phyloP scores from a whole-genome alignment of 2,797 vertebrate species.

The Botia almorhae region DNA sequence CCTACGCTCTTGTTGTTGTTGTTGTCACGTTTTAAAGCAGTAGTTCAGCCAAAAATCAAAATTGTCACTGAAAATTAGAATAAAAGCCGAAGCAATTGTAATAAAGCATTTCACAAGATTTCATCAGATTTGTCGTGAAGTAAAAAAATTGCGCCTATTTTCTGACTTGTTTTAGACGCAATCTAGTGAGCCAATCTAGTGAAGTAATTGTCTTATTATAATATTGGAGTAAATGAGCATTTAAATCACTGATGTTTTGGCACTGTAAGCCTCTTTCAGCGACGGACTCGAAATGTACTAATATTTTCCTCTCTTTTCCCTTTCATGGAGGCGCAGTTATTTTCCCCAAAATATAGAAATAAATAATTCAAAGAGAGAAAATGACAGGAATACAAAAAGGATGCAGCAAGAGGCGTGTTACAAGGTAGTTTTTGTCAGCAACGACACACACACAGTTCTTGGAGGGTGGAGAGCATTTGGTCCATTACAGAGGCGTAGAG shows the following conservation, averaged over 20 bases:
- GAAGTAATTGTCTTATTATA: conserved; percentile 16
- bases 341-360: conserved; percentile 4
- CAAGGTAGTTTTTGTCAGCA: not conserved
- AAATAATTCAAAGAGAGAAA: conserved; percentile 5
- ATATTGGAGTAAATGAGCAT: not conserved
- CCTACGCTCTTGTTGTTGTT: not conserved
- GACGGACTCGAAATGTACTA: conserved; percentile 1
- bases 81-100: not conserved
- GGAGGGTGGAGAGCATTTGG: conserved; percentile 61
- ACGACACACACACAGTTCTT: conserved; percentile 23
- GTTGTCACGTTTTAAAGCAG: too few relatives aligned
- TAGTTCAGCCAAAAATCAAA: too few relatives aligned
- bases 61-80: too few relatives aligned
- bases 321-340: not conserved
- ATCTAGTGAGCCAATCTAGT: not conserved
- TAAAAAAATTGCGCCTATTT: not conserved
- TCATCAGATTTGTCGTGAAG: not conserved
- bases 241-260: not conserved
- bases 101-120: conserved; percentile 2
- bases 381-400: not conserved
- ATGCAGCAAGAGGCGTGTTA: not conserved
- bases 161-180: not conserved
- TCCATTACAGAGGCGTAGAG: conserved; percentile 57
- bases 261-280: not conserved
- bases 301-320: not conserved